A percentile compares a stretch with the other conserved stretches of the same genome.
Conservation (phyloP, 2,797 vertebrate genomes). For the Gymnoscopelus microlampas region DNA sequence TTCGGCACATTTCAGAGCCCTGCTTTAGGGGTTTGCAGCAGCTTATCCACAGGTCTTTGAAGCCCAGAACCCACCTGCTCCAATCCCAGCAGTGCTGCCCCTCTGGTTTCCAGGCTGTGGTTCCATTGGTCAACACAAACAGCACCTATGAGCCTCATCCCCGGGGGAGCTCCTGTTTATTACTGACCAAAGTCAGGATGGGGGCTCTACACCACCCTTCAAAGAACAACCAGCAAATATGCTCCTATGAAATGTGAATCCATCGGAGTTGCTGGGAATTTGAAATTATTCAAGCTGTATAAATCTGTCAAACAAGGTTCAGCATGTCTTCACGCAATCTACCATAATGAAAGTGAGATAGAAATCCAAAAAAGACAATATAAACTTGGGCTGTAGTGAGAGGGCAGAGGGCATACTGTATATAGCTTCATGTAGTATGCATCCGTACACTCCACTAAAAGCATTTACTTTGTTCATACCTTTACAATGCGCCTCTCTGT, state of each 20-base stretch:
- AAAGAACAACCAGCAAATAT: conserved; percentile 67
- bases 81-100: conserved; percentile 66
- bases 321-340: too few relatives aligned
- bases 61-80: conserved; percentile 82
- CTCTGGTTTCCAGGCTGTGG: conserved; percentile 67
- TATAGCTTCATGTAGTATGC: too few relatives aligned
- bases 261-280: conserved; percentile 60
- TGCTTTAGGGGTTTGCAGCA: conserved; percentile 71
- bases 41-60: conserved; percentile 84
- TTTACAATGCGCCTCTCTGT: too few relatives aligned
- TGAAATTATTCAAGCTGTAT: conserved; percentile 58
- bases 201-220: conserved; percentile 71
- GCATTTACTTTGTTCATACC: too few relatives aligned
- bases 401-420: too few relatives aligned
- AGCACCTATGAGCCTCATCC: conserved; percentile 73
- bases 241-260: conserved; percentile 69
- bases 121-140: conserved; percentile 78
- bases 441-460: too few relatives aligned
- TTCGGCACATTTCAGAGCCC: conserved; percentile 78
- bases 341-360: conserved; percentile 4
- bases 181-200: conserved; percentile 72
- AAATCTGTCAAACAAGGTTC: conserved; percentile 39
- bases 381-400: too few relatives aligned
- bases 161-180: conserved; percentile 74
- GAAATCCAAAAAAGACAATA: conserved; percentile 11